A percentile compares a stretch with the other conserved stretches of the same genome.
phyloP scores from a whole-genome alignment of 2,113 vertebrate species.

The Grammomys dolichurus region DNA sequence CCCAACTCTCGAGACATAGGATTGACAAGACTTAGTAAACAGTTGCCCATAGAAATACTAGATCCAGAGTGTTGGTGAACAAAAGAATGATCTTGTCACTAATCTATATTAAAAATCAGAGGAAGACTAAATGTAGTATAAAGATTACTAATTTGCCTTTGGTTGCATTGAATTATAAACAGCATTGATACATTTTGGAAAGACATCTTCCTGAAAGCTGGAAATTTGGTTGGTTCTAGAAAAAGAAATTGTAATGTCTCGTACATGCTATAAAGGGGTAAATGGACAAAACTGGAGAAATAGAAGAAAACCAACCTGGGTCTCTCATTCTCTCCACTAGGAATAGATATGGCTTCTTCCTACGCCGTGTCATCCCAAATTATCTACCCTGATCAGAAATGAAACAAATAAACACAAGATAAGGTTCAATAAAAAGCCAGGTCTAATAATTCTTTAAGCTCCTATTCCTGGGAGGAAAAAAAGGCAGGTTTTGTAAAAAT shows the following conservation, averaged over 20 bases:
- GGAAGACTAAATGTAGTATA: not conserved
- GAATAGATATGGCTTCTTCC: not conserved
- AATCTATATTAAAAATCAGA: constrained; percentile 1
- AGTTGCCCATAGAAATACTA: not conserved
- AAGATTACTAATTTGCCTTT: not conserved
- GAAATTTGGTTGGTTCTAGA: not conserved
- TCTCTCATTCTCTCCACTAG: not conserved
- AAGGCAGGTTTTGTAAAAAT: not conserved
- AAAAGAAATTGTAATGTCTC: not conserved
- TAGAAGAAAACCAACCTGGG: not conserved
- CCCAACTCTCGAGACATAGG: not conserved
- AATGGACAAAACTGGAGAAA: not conserved
- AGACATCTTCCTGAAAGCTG: not conserved
- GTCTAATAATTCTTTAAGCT: not conserved
- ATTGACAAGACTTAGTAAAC: not conserved
- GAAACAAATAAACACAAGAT: not conserved
- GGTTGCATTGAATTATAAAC: not conserved
- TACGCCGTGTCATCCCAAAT: not conserved
- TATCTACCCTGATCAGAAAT: not conserved
- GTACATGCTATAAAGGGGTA: rapidly evolving
- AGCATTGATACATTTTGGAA: not conserved
- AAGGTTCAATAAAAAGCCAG: not conserved
- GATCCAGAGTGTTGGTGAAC: not conserved
- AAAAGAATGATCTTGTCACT: not conserved
- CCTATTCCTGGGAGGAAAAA: not conserved